Conservation (phyloP, 2,888 invertebrate species). For the Nemoura dubitans region DNA sequence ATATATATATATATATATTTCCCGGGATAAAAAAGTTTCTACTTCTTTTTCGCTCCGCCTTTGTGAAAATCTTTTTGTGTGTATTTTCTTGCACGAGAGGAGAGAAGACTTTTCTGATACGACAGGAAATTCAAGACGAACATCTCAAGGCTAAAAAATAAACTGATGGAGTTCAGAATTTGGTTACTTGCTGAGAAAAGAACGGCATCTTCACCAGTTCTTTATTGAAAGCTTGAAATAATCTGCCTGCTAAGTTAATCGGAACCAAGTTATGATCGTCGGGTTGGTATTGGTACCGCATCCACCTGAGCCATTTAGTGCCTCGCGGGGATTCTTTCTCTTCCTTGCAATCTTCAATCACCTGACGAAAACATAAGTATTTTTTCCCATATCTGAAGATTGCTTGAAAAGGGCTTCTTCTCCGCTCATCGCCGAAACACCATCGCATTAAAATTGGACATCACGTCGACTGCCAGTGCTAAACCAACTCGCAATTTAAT, state of each 20-base stretch:
- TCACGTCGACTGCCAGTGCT: too few relatives aligned
- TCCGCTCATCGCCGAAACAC: too few relatives aligned
- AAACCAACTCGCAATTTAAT: too few relatives aligned
- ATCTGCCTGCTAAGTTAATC: neutral
- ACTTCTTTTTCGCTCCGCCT: too few relatives aligned
- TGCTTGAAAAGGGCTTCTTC: neutral
- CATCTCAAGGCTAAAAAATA: neutral
- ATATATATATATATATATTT: too few relatives aligned
- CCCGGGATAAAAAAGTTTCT: too few relatives aligned
- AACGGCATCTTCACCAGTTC: neutral
- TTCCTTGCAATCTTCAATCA: neutral
- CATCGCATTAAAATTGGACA: too few relatives aligned
- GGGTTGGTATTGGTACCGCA: too few relatives aligned
- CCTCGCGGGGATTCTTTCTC: neutral
- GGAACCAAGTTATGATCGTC: too few relatives aligned
- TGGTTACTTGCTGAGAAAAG: neutral
- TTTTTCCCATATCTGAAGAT: neutral
- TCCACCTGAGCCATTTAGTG: neutral
- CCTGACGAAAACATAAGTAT: neutral
- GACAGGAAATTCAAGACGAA: neutral
- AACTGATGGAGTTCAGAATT: neutral
- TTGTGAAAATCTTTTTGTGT: neutral
- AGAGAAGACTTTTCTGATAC: neutral
- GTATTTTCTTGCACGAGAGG: neutral
- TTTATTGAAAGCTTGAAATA: conserved; percentile 3